Conservation (phyloP, 2,797 vertebrate genomes). For the Columba guinea region DNA sequence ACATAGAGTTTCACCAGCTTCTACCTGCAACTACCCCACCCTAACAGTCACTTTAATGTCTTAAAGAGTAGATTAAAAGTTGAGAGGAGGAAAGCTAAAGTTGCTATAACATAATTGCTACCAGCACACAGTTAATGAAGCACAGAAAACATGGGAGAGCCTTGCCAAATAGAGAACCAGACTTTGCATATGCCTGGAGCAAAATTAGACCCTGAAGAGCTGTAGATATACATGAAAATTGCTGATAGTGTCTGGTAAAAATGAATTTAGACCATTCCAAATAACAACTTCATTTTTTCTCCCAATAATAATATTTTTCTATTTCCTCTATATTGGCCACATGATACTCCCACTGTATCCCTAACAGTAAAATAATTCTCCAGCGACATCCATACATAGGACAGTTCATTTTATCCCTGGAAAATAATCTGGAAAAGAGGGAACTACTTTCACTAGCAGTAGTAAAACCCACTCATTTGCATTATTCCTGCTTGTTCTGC, state of each 20-base stretch:
- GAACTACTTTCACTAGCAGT: background rate
- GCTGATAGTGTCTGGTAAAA: background rate
- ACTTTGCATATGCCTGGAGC: background rate
- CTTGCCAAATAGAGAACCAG: background rate
- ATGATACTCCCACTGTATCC: background rate
- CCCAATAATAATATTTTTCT: background rate
- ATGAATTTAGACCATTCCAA: background rate
- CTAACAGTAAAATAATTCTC: background rate
- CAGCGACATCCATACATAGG: background rate
- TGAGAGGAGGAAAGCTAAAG: background rate
- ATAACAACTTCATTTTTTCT: background rate
- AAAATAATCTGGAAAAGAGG: background rate
- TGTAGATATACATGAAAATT: background rate
- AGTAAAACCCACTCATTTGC: background rate
- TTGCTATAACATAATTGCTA: background rate
- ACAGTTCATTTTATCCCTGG: background rate
- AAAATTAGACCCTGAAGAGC: background rate
- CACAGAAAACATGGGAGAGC: background rate
- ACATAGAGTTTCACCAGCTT: background rate
- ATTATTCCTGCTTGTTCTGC: background rate
- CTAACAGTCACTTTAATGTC: rapidly evolving
- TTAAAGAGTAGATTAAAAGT: background rate
- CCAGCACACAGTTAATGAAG: background rate
- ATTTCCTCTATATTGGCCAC: background rate
- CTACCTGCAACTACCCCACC: background rate